A percentile compares a stretch with the other conserved stretches of the same genome.
Conservation (phyloP, 1,140 invertebrate species). For the Oedothorax gibbosus region DNA sequence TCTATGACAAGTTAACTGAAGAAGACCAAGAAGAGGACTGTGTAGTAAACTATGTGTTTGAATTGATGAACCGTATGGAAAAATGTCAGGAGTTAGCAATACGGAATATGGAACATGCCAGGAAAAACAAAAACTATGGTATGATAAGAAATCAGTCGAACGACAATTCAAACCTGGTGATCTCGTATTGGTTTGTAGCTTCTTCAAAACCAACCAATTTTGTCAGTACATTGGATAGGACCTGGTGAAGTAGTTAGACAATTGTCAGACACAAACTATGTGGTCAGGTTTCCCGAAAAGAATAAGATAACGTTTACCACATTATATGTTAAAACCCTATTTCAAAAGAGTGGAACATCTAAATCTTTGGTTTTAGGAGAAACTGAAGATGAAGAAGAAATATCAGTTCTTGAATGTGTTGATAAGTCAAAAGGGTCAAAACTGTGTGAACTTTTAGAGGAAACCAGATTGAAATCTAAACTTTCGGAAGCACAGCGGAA, state of each 20-base stretch:
- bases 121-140: constrained; percentile 18
- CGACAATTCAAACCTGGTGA: background rate
- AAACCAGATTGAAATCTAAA: background rate
- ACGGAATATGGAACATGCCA: background rate
- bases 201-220: constrained; percentile 11
- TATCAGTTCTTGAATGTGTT: background rate
- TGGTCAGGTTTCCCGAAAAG: background rate
- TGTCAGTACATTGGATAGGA: background rate
- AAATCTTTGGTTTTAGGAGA: constrained; percentile 3
- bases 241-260: constrained; percentile 4
- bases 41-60: constrained; percentile 11
- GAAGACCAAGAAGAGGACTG: background rate
- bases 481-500: background rate
- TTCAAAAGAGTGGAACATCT: background rate
- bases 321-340: constrained; percentile 30
- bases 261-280: constrained; percentile 29
- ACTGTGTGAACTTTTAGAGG: too few relatives aligned
- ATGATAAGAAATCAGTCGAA: background rate
- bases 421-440: background rate
- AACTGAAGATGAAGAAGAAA: background rate
- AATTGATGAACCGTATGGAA: constrained; percentile 8
- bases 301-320: background rate
- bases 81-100: constrained; percentile 14
- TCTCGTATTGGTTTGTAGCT: constrained; percentile 7
- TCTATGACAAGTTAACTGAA: constrained; percentile 1